Base-by-base conservation (phyloP, 2,888 invertebrate species). In the Crioceris asparagi region DNA sequence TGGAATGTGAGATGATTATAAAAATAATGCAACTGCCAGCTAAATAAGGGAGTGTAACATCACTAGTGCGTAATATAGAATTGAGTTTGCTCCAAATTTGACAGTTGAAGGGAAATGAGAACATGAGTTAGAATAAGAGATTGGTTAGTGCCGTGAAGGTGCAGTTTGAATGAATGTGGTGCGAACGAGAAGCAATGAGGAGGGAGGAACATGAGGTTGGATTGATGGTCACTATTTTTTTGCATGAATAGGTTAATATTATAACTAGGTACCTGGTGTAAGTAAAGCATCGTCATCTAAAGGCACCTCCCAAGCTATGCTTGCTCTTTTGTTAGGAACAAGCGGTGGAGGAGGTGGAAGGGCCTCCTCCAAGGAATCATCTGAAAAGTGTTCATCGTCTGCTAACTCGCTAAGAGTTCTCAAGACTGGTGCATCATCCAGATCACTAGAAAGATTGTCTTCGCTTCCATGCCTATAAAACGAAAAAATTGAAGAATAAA, bases 241-340 rank as follows among this genome's bases (percentile, higher is more conserved):
- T n/a, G n/a, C n/a, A n/a, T n/a, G n/a, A n/a, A n/a, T 1, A 38
- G 7, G 3, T 14, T 4, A 41, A 29, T 14, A 39, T 12, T 16
- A 67, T 64, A 41, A 78, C 78, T 77, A 11, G n/a, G 29, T 44
- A 49, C 49, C 81, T 29, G 81, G 81, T 30, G 78, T 78, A 43
- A 79, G 71, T 29, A 79, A 68, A 39, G 78, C 75, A 59, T 79
- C 78, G 59, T 77, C 78, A 59, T 72, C 72, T 52, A 87, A 71
- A 44, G 85, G 79, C 45, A 87, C 85, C 70, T 87, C 85, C 86
- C 87, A 86, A 45, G 86, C 85, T 50, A 86, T 84, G 59, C 85
- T 84, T 58, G 80, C 79, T 53, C 83, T 74, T 67, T 84, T 84
- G 57, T 75, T 76, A 51, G 74, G 41, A 19, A 59, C 51, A 32